A percentile compares a stretch with the other conserved stretches of the same genome.
Conservation (phyloP, 1,140 invertebrate species). For the silkworm (Bombyx mori) region ASM3026992v2 NC_085114.1:10737001-10737500, state of each 20-base stretch:
- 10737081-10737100: conserved; percentile 17
- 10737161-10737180: conserved; percentile 31
- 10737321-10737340: conserved; percentile 14
- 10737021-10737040: conserved; percentile 9
- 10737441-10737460: conserved; percentile 21
- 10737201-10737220: conserved; percentile 20
- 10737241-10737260: conserved; percentile 4
- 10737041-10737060: conserved; percentile 22
- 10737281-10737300: conserved; percentile 12
- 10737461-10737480: conserved; percentile 33
- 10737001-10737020: background rate
- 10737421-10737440: conserved; percentile 41
- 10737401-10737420: conserved; percentile 53
- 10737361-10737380: conserved; percentile 37
- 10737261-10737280: background rate
- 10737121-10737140: conserved; percentile 38
- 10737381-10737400: conserved; percentile 36
- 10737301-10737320: conserved; percentile 8
- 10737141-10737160: conserved; percentile 30
- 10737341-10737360: conserved; percentile 32
- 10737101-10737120: conserved; percentile 38
- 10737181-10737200: conserved; percentile 27
- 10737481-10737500: conserved; percentile 40
- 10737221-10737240: conserved; percentile 6
- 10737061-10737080: conserved; percentile 14